Percentiles rank a stretch among this genome's conserved stretches.
Evolutionary conservation across 2,797 vertebrate species (phyloP).

Genomic region (Carduelis carduelis): DNA sequence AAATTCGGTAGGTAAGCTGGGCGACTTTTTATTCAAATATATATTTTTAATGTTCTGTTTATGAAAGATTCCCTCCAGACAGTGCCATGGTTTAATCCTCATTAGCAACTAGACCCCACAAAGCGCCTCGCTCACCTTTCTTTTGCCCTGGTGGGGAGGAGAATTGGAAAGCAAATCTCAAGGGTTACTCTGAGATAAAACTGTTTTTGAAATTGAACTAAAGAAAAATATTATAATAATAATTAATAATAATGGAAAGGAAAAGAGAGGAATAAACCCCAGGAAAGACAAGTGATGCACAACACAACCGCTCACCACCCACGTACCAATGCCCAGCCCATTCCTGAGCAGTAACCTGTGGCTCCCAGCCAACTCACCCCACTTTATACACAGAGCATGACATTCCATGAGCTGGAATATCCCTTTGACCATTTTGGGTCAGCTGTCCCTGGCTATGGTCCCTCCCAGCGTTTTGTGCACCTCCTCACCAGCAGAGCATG

Average conservation of each 20-base stretch:
- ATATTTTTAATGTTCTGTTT: not conserved
- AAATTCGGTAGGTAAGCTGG: not conserved
- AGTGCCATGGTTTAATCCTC: not conserved
- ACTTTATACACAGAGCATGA: not conserved
- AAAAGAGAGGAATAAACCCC: not conserved
- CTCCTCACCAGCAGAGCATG: not conserved
- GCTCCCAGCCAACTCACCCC: not conserved
- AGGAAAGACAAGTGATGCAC: not conserved
- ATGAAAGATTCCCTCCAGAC: not conserved
- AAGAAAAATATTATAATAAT: not conserved
- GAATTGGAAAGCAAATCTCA: fast-evolving
- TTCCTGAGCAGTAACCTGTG: not conserved
- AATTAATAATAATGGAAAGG: not conserved
- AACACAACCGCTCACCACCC: not conserved
- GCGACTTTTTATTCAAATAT: not conserved
- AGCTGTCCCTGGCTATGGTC: not conserved
- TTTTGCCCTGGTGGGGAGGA: not conserved
- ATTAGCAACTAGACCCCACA: not conserved
- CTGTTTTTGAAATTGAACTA: not conserved
- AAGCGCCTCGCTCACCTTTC: not conserved
- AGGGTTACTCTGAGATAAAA: not conserved
- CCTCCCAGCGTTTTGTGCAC: not conserved
- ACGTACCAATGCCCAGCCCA: too few relatives aligned
- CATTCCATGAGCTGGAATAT: not conserved
- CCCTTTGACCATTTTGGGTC: not conserved